Conservation (phyloP, 2,888 invertebrate species). For the Brenthis hecate region DNA sequence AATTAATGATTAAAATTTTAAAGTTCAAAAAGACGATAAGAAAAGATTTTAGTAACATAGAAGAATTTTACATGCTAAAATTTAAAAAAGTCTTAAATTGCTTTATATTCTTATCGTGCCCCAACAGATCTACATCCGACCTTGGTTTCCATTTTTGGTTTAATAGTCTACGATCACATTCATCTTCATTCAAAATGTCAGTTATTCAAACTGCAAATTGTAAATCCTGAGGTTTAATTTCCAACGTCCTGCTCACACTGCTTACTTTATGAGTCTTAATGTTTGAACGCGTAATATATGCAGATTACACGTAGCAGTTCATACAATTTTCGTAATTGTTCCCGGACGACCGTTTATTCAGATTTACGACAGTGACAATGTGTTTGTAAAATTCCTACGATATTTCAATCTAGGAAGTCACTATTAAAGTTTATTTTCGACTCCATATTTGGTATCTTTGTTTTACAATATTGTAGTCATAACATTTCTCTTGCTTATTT, state of each 20-base stretch:
- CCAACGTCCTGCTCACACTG: constrained; percentile 20
- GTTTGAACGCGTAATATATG: constrained; percentile 28
- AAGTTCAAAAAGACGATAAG: too few species aligned
- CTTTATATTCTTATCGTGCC: constrained; percentile 12
- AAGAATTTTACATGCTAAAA: too few species aligned
- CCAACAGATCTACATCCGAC: constrained; percentile 26
- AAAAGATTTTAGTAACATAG: too few species aligned
- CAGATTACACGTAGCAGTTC: constrained; percentile 29
- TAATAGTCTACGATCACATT: constrained; percentile 34
- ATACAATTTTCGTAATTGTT: constrained; percentile 39
- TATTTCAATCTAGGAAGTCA: constrained; percentile 35
- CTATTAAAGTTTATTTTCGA: constrained; percentile 14
- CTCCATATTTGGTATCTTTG: constrained; percentile 24
- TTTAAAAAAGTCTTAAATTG: background rate
- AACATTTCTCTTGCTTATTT: background rate
- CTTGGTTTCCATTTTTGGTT: constrained; percentile 28
- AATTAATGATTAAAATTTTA: too few species aligned
- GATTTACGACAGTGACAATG: constrained; percentile 33
- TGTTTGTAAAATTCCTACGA: constrained; percentile 28
- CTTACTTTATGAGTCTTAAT: constrained; percentile 26
- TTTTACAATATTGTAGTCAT: constrained; percentile 13
- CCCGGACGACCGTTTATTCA: constrained; percentile 29
- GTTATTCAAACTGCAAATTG: constrained; percentile 28
- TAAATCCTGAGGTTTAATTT: constrained; percentile 36
- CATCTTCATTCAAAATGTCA: constrained; percentile 39